Percentiles rank a stretch among this genome's conserved stretches.
Conservation (phyloP, 1,140 invertebrate species). For the Plectrocnemia conspersa region DNA sequence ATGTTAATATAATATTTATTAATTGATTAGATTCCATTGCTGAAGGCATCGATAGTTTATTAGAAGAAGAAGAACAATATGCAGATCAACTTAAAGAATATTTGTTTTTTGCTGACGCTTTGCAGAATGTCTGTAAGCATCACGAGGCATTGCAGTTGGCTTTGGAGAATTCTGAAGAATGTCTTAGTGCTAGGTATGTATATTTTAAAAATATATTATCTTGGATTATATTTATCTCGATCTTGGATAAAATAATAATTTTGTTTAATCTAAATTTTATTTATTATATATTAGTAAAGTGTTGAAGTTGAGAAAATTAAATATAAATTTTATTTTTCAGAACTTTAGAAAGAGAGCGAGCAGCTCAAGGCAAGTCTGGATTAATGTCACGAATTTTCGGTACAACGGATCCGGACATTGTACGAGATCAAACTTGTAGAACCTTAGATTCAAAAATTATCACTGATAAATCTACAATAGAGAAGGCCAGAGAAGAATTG, state of each 20-base stretch:
- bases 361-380: conserved; percentile 62
- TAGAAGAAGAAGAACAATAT: conserved; percentile 79
- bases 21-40: conserved; percentile 64
- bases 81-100: conserved; percentile 84
- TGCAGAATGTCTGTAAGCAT: conserved; percentile 70
- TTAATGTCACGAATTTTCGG: conserved; percentile 71
- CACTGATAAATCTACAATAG: conserved; percentile 58
- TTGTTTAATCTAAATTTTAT: too few relatives aligned
- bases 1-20: neutral
- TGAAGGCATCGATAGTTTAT: conserved; percentile 66
- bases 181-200: conserved; percentile 55
- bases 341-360: conserved; percentile 50
- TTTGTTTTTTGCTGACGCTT: conserved; percentile 67
- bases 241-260: too few relatives aligned
- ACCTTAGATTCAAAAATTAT: conserved; percentile 69
- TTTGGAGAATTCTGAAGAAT: conserved; percentile 66
- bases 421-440: conserved; percentile 66
- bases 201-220: conserved; percentile 48
- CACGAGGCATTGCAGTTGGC: conserved; percentile 69
- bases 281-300: too few relatives aligned
- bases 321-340: conserved; percentile 36
- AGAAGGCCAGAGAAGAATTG: conserved; percentile 57
- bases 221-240: conserved; percentile 9
- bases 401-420: conserved; percentile 74
- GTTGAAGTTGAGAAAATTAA: neutral